These are phyloP conservation scores for Panagrolaimus sp. DNA, from an alignment of 1,140 invertebrate species.

Conservation along the genomic window DNA sequence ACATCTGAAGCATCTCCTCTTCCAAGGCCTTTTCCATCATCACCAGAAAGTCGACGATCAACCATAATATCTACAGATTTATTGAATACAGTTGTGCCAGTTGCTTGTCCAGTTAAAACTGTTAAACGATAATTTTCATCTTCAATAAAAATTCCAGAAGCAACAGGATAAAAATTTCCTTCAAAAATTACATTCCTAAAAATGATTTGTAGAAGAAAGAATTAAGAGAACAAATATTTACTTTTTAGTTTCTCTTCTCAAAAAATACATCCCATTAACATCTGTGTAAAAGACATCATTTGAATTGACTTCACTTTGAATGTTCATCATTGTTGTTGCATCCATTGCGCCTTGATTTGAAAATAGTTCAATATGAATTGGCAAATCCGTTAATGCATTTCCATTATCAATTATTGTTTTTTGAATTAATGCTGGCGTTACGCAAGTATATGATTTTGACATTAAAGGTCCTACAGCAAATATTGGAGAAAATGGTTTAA, in stretches of 20 bases:
- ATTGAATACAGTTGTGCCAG: constrained; percentile 15
- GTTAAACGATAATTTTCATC: constrained; percentile 24
- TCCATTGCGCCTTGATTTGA: constrained; percentile 7
- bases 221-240: not conserved
- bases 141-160: constrained; percentile 25
- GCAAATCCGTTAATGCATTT: not conserved
- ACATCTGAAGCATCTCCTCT: constrained; percentile 24
- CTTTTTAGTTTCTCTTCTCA: constrained; percentile 17
- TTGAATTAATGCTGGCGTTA: constrained; percentile 6
- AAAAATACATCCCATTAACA: constrained; percentile 29
- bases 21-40: constrained; percentile 30
- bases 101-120: constrained; percentile 27
- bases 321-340: constrained; percentile 8
- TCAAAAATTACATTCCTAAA: constrained; percentile 21
- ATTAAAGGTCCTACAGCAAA: constrained; percentile 16
- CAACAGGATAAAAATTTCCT: constrained; percentile 31
- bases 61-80: constrained; percentile 26
- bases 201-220: not conserved
- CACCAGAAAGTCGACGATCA: constrained; percentile 21
- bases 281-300: constrained; percentile 26
- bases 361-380: constrained; percentile 23
- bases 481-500: constrained; percentile 11
- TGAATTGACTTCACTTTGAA: constrained; percentile 18
- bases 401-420: not conserved
- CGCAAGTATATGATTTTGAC: constrained; percentile 1